These are phyloP conservation scores for Pseudoips prasinana DNA, from an alignment of 2,888 invertebrate genomes.

Conservation along the genomic window DNA sequence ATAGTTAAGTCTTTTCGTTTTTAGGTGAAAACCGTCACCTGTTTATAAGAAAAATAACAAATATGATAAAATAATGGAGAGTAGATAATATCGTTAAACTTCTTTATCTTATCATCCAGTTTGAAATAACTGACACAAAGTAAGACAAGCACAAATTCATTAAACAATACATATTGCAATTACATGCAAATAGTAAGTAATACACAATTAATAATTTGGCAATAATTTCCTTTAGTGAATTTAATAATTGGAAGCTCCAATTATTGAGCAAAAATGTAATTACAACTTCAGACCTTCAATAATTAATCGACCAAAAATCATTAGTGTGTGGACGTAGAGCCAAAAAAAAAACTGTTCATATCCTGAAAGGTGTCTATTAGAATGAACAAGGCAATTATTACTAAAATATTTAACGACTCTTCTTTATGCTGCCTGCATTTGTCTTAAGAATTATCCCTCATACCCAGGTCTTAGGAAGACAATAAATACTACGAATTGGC, in stretches of 20 bases:
- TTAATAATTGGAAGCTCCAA: constrained; percentile 58
- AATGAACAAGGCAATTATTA: too few relatives aligned
- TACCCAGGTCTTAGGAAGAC: constrained; percentile 33
- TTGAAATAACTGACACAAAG: constrained; percentile 29
- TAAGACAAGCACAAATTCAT: constrained; percentile 38
- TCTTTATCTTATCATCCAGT: constrained; percentile 32
- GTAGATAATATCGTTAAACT: constrained; percentile 21
- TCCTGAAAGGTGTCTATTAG: too few relatives aligned
- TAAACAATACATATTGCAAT: constrained; percentile 17
- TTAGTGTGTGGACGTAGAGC: too few relatives aligned
- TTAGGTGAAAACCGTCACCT: constrained; percentile 10
- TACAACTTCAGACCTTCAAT: constrained; percentile 13
- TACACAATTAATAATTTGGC: constrained; percentile 37
- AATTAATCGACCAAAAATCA: not conserved
- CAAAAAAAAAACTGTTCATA: too few relatives aligned
- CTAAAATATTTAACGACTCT: constrained; percentile 2
- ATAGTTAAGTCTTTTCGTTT: constrained; percentile 3
- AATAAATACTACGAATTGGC: constrained; percentile 32
- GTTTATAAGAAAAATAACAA: constrained; percentile 25
- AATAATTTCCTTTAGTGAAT: constrained; percentile 20
- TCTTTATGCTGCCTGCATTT: constrained; percentile 13
- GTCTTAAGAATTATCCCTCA: constrained; percentile 12
- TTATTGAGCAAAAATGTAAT: constrained; percentile 61
- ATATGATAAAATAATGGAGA: constrained; percentile 35
- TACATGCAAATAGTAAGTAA: constrained; percentile 32